Evolutionary conservation across 2,888 invertebrate genomes (phyloP).

Genomic region (Podotricha telesiphe): DNA sequence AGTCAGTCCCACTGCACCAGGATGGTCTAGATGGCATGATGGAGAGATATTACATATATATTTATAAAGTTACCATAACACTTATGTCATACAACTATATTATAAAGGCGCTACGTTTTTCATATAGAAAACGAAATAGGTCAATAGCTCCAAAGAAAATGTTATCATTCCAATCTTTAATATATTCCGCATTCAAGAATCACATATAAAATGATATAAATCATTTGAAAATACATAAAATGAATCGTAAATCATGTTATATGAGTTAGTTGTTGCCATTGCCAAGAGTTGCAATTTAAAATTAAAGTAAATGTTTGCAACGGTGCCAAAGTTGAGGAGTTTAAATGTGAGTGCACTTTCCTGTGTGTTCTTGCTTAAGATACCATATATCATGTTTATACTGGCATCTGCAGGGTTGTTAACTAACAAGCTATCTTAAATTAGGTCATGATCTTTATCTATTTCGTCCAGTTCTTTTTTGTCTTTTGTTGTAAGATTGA

Average conservation of each 20-base stretch:
- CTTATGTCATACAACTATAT: too few species aligned
- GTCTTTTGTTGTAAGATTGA: too few species aligned
- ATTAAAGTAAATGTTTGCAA: slow-evolving; percentile 44
- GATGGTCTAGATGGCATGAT: too few species aligned
- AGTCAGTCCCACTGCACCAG: too few species aligned
- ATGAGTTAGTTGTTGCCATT: slow-evolving; percentile 40
- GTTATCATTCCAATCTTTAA: slow-evolving; percentile 20
- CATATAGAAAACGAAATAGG: background rate
- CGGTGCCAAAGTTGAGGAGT: slow-evolving; percentile 40
- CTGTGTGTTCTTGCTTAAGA: slow-evolving; percentile 20
- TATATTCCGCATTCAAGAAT: slow-evolving; percentile 31
- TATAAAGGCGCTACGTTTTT: background rate
- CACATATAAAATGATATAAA: slow-evolving; percentile 33
- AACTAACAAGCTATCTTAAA: slow-evolving; percentile 22
- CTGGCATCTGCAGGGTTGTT: slow-evolving; percentile 28
- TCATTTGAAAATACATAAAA: slow-evolving; percentile 41
- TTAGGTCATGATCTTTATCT: slow-evolving; percentile 19
- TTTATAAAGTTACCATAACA: too few species aligned
- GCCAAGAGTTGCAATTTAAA: slow-evolving; percentile 44
- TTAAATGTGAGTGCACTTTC: slow-evolving; percentile 31
- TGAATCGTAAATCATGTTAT: slow-evolving; percentile 39
- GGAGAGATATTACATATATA: too few species aligned
- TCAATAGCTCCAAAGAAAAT: slow-evolving; percentile 21
- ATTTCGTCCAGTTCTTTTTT: background rate
- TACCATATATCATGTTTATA: slow-evolving; percentile 26